Evolutionary conservation across 2,888 invertebrate genomes (phyloP), one percentile per base, ranked within the genome.

Genomic region (Rotaria macrura): DNA sequence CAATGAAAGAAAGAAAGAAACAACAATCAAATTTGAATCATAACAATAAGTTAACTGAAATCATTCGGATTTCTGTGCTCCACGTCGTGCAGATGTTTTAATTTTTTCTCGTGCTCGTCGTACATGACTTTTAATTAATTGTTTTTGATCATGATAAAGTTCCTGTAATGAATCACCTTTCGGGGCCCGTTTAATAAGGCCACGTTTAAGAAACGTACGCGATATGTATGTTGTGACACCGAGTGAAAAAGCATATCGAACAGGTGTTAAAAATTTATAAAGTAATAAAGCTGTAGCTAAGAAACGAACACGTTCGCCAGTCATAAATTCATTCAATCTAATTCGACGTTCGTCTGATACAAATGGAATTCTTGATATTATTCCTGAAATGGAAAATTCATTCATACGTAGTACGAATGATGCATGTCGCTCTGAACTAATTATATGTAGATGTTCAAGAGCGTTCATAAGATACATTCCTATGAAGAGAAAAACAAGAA

Each of bases 141-240:
- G n/a, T 79, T 79, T 79, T 43, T 79, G 79, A 43, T 79, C 79
- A 43, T 17, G 79, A 43, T 79, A 79, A n/a, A 79, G 43, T 79
- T 79, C 79, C n/a, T 79, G 23, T 25, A 79, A n/a, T 23, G 79
- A 43, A 43, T 79, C 79, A 79, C 79, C 79, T 43, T 79, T 40
- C n/a, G 79, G 79, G 43, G 79, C 43, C 14, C 43, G 40, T 79
- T 79, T 43, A 25, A 79, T 25, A 43, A 79, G 9, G 0, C 79
- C 79, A 79, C 79, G 79, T 79, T 43, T 79, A 23, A 79, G 43
- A 43, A 79, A 79, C n/a, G 79, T 79, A 14, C 43, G 40, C 1
- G 79, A 79, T 25, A 79, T n/a, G 43, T 43, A 79, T 79, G 79
- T 43, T 79, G 79, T 79, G 3, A n/a, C 40, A 43, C 79, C 79